phyloP scores from a whole-genome alignment of 1,140 invertebrate genomes.

The Eupeodes corollae region DNA sequence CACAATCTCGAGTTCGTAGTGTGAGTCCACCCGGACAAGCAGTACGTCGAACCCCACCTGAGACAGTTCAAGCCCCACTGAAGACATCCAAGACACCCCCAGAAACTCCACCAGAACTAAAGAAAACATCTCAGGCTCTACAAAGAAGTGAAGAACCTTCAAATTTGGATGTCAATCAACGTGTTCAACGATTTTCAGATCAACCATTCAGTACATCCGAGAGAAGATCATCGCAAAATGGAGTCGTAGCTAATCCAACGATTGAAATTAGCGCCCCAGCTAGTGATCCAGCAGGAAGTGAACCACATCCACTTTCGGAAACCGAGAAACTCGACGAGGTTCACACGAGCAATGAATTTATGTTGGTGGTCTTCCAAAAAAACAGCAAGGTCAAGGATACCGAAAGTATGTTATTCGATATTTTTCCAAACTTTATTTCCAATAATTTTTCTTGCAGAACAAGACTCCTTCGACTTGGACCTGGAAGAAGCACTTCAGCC shows the following conservation, averaged over 20 bases:
- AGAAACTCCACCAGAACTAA: slow-evolving; percentile 11
- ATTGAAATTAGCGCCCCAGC: slow-evolving; percentile 33
- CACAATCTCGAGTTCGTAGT: slow-evolving; percentile 10
- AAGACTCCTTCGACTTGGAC: slow-evolving; percentile 48
- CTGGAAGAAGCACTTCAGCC: slow-evolving; percentile 51
- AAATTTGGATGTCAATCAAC: slow-evolving; percentile 26
- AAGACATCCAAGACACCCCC: slow-evolving; percentile 25
- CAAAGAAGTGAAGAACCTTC: slow-evolving; percentile 28
- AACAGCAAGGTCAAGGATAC: slow-evolving; percentile 39
- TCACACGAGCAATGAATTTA: slow-evolving; percentile 55
- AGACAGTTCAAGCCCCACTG: slow-evolving; percentile 10
- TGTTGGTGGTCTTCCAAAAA: slow-evolving; percentile 62
- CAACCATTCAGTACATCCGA: slow-evolving; percentile 28
- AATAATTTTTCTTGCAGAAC: slow-evolving; percentile 22
- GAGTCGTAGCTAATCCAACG: slow-evolving; percentile 16
- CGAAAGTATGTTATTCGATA: slow-evolving; percentile 31
- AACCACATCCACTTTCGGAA: slow-evolving; percentile 7
- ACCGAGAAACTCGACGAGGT: slow-evolving; percentile 32
- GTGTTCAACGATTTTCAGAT: slow-evolving; percentile 22
- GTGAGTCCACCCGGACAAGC: slow-evolving; percentile 8
- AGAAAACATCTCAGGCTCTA: slow-evolving; percentile 23
- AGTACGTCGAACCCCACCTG: not conserved
- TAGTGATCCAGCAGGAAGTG: slow-evolving; percentile 1
- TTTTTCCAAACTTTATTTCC: not conserved
- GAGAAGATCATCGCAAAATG: slow-evolving; percentile 14